Evolutionary conservation across 2,888 invertebrate species (phyloP).

Genomic region (Drosophila demipolita): DNA sequence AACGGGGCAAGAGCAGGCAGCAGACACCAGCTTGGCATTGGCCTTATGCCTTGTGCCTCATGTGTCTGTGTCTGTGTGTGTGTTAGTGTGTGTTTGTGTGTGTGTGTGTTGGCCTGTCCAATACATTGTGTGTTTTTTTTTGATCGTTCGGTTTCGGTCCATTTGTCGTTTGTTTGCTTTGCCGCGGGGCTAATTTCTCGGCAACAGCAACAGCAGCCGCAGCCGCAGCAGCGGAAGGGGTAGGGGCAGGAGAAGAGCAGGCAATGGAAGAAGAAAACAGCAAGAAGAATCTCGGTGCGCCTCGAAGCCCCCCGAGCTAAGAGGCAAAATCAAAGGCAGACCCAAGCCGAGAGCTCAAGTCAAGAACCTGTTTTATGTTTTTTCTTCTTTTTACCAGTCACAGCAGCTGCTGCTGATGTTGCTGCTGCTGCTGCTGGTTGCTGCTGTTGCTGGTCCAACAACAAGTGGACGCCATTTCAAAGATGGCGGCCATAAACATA

Average conservation of each 20-base stretch:
- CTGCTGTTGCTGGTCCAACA: constrained; percentile 56
- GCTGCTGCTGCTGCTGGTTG: constrained; percentile 32
- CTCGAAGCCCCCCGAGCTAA: constrained; percentile 49
- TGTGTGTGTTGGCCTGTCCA: constrained; percentile 49
- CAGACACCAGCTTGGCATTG: constrained; percentile 36
- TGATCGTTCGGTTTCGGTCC: constrained; percentile 81
- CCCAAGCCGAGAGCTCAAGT: constrained; percentile 26
- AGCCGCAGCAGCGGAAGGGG: not conserved
- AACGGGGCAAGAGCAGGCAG: constrained; percentile 27
- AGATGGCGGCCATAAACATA: constrained; percentile 80
- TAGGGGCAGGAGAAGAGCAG: constrained; percentile 8
- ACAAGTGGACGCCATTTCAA: constrained; percentile 79
- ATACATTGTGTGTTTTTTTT: constrained; percentile 77
- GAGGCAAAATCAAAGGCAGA: constrained; percentile 31
- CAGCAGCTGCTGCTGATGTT: constrained; percentile 46
- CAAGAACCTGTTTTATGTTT: constrained; percentile 49
- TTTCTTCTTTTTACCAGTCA: constrained; percentile 19
- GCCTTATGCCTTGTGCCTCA: constrained; percentile 2
- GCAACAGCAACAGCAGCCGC: constrained; percentile 26
- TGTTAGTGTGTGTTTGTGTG: constrained; percentile 1
- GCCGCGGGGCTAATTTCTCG: constrained; percentile 79
- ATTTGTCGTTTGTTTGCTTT: constrained; percentile 81
- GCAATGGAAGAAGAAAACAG: constrained; percentile 17
- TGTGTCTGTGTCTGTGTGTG: constrained; percentile 11
- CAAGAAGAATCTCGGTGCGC: constrained; percentile 71